Base-by-base conservation (phyloP, 37 sponge, comb jelly and placozoan genomes). In the Mnemiopsis leidyi region DNA sequence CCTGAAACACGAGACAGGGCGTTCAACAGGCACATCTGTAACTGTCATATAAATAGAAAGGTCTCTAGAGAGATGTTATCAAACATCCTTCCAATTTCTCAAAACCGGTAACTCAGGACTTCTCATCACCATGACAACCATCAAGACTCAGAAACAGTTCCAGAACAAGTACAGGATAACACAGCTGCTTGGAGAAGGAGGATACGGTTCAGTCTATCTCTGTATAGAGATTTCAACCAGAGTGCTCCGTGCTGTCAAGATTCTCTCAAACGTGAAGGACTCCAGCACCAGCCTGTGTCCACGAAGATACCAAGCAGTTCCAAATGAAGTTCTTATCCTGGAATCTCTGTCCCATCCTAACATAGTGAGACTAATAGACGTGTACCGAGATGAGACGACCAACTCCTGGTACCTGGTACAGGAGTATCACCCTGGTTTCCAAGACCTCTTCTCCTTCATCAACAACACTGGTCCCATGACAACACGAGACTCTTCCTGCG, bases 361-460 rank as follows among this genome's bases (percentile, higher is more conserved):
- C 90, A 85, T 85, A 39, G 61, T 40, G 23, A 32, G 7, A 7
- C 90, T 85, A 5, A 39, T 85, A 29, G 90, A 85, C 24, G 61
- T 85, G 5, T 38, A 40, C 48, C 29, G 23, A 9, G 90, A 85
- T 37, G 32, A 21, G 7, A 2, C 23, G 13, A 23, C 61, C 61
- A 38, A 32, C 38, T 24, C 7, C 0, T 85, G 90, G 90, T 85
- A 26, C 90, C 90, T 85, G 39, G 90, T 85, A 7, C 33, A 36
- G 90, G 90, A 85, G 90, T 85, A 85, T 33, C 23, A 33, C 26
- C 61, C 61, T 26, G 61, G 36, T 7, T 85, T 85, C 48, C 29
- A 23, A 23, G 90, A 85, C 39, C 40, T 85, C 61, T 85, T 85
- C 90, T 35, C 33, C n/a, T 85, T 39, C 90, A 1, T 85, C 24